Conservation (phyloP, 1,140 invertebrate species). For the Leptinotarsa texana region DNA sequence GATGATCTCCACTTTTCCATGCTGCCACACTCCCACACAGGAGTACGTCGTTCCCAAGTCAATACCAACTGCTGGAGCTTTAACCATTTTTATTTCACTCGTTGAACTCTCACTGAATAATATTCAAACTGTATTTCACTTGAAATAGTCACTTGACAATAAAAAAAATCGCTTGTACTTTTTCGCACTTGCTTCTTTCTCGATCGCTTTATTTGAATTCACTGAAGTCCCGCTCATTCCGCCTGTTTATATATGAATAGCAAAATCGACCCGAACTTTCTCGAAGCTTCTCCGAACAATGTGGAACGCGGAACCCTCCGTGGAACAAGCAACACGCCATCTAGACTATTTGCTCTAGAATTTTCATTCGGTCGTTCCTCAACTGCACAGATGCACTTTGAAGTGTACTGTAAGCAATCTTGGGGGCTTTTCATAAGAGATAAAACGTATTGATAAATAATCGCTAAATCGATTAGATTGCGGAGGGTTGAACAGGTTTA, state of each 20-base stretch:
- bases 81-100: conserved; percentile 51
- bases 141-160: background rate
- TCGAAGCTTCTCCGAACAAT: conserved; percentile 3
- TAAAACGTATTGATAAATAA: too few species aligned
- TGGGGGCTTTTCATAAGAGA: too few species aligned
- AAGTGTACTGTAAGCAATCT: too few species aligned
- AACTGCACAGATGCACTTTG: background rate
- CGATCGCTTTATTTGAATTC: conserved; percentile 11
- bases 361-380: background rate
- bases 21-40: conserved; percentile 80
- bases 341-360: background rate
- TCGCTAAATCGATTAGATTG: too few species aligned
- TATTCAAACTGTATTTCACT: conserved; percentile 3
- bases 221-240: background rate
- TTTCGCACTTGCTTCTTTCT: background rate
- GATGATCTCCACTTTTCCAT: too few species aligned
- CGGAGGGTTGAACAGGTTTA: too few species aligned
- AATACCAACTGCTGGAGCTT: conserved; percentile 68
- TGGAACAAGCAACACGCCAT: background rate
- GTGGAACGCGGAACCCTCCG: background rate
- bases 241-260: conserved; percentile 11
- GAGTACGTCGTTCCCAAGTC: conserved; percentile 81
- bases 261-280: conserved; percentile 17
- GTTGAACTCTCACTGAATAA: too few species aligned
- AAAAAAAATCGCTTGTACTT: background rate